Percentiles rank a stretch among this genome's conserved stretches.
Conservation (phyloP, 2,888 invertebrate species). For the Malthinus flaveolus region DNA sequence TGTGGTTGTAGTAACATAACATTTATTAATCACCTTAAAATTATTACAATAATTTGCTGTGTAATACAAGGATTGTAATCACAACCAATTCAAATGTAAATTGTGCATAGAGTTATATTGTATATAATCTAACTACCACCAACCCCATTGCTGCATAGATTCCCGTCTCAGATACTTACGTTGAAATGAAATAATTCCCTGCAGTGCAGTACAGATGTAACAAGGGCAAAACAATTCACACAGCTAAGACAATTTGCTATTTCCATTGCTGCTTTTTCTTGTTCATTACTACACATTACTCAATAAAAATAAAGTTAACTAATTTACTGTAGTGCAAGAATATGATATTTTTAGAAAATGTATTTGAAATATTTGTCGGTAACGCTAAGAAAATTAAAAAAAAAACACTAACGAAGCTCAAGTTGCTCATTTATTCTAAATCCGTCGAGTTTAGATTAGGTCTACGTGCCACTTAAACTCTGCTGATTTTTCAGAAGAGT, state of each 20-base stretch:
- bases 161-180: conserved; percentile 22
- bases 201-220: conserved; percentile 24
- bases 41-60: conserved; percentile 17
- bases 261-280: conserved; percentile 20
- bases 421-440: too few relatives aligned
- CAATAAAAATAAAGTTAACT: too few relatives aligned
- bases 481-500: too few relatives aligned
- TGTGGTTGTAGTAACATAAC: neutral
- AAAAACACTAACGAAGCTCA: too few relatives aligned
- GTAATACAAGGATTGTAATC: conserved; percentile 20
- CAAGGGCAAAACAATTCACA: conserved; percentile 26
- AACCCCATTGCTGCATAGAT: conserved; percentile 20
- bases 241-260: conserved; percentile 29
- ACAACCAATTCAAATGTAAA: conserved; percentile 28
- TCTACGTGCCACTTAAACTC: too few relatives aligned
- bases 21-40: conserved; percentile 10
- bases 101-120: conserved; percentile 18
- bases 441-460: too few relatives aligned
- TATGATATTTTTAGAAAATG: too few relatives aligned
- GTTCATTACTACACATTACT: conserved; percentile 9
- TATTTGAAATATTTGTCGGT: too few relatives aligned
- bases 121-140: conserved; percentile 18
- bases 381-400: too few relatives aligned
- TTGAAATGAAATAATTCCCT: conserved; percentile 29
- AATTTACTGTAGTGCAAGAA: too few relatives aligned